Evolutionary conservation across 37 sponge, comb jelly and placozoan species (phyloP).

Genomic region (Chondrilla cf. caribensis): DNA sequence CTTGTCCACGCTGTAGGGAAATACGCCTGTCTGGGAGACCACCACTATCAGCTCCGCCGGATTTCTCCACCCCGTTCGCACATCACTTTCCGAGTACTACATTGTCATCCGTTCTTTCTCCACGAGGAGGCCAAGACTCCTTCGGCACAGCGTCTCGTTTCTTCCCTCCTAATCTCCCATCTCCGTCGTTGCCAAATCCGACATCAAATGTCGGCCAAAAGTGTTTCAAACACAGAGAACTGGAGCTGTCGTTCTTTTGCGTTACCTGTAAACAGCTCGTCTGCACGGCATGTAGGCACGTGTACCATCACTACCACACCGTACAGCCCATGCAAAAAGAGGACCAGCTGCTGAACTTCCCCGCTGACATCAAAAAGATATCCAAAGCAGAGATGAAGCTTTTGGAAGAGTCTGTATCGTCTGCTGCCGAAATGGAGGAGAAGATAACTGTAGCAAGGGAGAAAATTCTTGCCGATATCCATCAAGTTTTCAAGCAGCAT

Average conservation of each 20-base stretch:
- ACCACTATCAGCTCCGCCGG: too few relatives aligned
- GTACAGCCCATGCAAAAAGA: slow-evolving; percentile 24
- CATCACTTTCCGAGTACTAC: too few relatives aligned
- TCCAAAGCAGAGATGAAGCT: slow-evolving; percentile 35
- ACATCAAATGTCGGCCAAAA: not conserved
- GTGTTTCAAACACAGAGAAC: slow-evolving; percentile 26
- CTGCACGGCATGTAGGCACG: slow-evolving; percentile 37
- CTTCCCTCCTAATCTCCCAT: not conserved
- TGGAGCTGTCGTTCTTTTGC: slow-evolving; percentile 44
- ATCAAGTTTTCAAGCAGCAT: slow-evolving; percentile 43
- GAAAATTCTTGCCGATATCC: slow-evolving; percentile 27
- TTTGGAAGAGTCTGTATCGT: slow-evolving; percentile 10
- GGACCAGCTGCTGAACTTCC: not conserved
- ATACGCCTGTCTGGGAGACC: too few relatives aligned
- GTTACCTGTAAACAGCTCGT: slow-evolving; percentile 21
- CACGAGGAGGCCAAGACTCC: too few relatives aligned
- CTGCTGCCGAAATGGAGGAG: slow-evolving; percentile 33
- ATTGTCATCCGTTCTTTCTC: too few relatives aligned
- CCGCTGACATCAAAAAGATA: slow-evolving; percentile 19
- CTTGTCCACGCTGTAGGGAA: not conserved
- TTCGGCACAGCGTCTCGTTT: not conserved
- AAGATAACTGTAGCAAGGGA: slow-evolving; percentile 27
- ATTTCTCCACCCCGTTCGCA: too few relatives aligned
- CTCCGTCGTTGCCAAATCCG: not conserved
- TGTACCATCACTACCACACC: slow-evolving; percentile 54